Conservation (phyloP, 2,888 invertebrate species). For the Noctua janthe region DNA sequence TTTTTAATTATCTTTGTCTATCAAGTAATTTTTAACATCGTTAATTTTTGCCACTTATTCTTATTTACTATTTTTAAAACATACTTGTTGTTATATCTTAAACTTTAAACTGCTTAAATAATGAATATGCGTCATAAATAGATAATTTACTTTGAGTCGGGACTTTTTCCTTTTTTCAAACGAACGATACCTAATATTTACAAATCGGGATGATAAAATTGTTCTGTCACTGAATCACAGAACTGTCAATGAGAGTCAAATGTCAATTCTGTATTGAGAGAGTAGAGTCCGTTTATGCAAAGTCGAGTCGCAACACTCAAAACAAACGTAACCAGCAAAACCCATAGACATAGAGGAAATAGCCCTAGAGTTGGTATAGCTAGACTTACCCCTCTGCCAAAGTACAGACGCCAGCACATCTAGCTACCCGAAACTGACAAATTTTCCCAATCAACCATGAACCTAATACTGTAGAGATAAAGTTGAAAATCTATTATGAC, state of each 20-base stretch:
- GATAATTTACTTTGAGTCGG: not conserved
- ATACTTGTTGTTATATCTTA: not conserved
- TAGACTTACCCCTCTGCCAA: too few relatives aligned
- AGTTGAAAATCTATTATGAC: too few relatives aligned
- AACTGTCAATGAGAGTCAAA: not conserved
- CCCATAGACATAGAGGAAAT: too few relatives aligned
- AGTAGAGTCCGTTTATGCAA: too few relatives aligned
- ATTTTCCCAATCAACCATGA: too few relatives aligned
- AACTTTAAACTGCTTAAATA: slow-evolving; percentile 3
- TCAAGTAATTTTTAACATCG: slow-evolving; percentile 31
- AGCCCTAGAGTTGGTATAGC: too few relatives aligned
- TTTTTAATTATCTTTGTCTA: slow-evolving; percentile 73
- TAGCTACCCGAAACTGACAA: too few relatives aligned
- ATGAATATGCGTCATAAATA: slow-evolving; percentile 17
- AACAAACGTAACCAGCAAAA: too few relatives aligned
- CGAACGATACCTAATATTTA: slow-evolving; percentile 28
- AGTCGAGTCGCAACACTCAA: too few relatives aligned
- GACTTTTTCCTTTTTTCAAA: slow-evolving; percentile 19
- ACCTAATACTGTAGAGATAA: too few relatives aligned
- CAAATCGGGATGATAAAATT: slow-evolving; percentile 25
- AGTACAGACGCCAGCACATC: too few relatives aligned
- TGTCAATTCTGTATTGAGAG: not conserved
- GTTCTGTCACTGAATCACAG: slow-evolving; percentile 3
- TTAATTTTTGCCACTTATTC: slow-evolving; percentile 13
- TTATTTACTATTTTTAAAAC: not conserved